These are phyloP conservation scores for Idaea straminata DNA, from an alignment of 2,888 invertebrate genomes.

Conservation along the genomic window DNA sequence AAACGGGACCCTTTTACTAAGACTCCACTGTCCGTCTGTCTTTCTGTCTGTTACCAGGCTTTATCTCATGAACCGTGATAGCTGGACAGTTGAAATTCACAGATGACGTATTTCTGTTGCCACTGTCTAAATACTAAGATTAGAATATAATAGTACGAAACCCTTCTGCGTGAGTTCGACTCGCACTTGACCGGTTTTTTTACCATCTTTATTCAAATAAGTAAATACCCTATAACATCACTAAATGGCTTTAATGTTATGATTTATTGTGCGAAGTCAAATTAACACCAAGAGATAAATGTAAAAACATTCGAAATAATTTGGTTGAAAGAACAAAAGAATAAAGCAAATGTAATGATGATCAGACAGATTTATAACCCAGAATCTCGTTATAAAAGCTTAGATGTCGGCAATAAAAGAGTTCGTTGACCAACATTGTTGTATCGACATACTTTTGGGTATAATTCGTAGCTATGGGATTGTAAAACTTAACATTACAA, in stretches of 20 bases:
- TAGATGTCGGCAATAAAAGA: slow-evolving; percentile 16
- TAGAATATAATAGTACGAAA: too few relatives aligned
- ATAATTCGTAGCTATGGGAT: background rate
- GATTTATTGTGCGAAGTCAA: background rate
- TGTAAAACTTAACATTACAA: too few relatives aligned
- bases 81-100: too few relatives aligned
- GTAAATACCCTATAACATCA: background rate
- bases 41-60: too few relatives aligned
- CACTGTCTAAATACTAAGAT: too few relatives aligned
- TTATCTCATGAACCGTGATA: too few relatives aligned
- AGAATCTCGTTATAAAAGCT: slow-evolving; percentile 16
- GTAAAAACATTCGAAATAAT: background rate
- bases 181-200: too few relatives aligned
- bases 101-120: too few relatives aligned
- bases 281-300: background rate
- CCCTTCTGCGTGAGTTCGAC: too few relatives aligned
- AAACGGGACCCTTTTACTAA: too few relatives aligned
- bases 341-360: slow-evolving; percentile 19
- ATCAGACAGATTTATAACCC: slow-evolving; percentile 23
- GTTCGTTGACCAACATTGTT: slow-evolving; percentile 3
- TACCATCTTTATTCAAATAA: background rate
- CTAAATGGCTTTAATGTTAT: background rate
- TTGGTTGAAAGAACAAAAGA: slow-evolving; percentile 1
- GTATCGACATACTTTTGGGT: background rate
- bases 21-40: too few relatives aligned